These are phyloP conservation scores for Spinus pinus DNA, from an alignment of 2,797 vertebrate species.

Conservation along the genomic window DNA sequence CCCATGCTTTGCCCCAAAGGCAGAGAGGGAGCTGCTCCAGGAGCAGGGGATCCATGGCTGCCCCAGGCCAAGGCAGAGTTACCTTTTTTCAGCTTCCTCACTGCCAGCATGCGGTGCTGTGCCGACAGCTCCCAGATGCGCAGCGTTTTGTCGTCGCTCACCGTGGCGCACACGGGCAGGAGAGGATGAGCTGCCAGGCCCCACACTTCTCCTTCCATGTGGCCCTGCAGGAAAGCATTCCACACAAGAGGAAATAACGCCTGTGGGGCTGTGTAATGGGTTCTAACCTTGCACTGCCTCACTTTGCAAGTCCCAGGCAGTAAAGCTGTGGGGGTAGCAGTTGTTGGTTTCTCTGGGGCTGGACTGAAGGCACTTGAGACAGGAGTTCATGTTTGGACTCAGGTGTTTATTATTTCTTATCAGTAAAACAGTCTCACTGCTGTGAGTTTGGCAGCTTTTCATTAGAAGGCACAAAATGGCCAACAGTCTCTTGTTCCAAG, in stretches of 20 bases:
- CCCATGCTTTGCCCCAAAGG: not conserved
- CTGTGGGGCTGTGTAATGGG: not conserved
- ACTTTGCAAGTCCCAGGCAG: not conserved
- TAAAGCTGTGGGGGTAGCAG: not conserved
- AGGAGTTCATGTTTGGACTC: not conserved
- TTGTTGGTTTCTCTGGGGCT: not conserved
- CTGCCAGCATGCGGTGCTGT: slow-evolving; percentile 96
- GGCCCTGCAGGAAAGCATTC: slow-evolving; percentile 79
- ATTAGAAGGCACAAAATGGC: too few relatives aligned
- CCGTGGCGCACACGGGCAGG: slow-evolving; percentile 94
- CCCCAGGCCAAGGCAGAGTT: not conserved
- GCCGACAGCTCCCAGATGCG: slow-evolving; percentile 94
- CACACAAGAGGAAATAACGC: not conserved
- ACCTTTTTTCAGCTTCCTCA: slow-evolving; percentile 98
- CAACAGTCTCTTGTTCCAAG: too few relatives aligned
- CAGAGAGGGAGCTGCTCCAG: not conserved
- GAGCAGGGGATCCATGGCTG: not conserved
- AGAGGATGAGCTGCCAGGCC: slow-evolving; percentile 92
- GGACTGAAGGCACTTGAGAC: fast-evolving
- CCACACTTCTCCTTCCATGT: slow-evolving; percentile 98
- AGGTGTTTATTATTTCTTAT: not conserved
- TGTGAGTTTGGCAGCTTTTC: too few relatives aligned
- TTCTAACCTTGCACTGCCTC: not conserved
- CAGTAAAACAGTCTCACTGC: not conserved
- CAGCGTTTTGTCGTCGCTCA: slow-evolving; percentile 94